These are phyloP conservation scores for Apamea sordens DNA, from an alignment of 2,888 invertebrate species.

Conservation along the genomic window DNA sequence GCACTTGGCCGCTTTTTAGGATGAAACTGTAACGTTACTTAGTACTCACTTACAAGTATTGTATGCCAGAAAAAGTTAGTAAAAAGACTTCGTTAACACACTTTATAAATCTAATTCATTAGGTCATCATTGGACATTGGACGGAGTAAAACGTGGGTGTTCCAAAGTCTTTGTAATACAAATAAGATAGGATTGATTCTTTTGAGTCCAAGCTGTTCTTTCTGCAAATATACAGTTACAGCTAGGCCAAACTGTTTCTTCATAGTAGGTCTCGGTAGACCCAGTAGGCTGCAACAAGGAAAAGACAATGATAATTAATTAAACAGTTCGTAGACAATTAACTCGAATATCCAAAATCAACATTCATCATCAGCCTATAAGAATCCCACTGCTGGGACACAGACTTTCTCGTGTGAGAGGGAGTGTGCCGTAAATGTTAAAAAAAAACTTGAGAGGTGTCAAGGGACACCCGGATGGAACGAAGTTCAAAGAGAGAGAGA, in stretches of 20 bases:
- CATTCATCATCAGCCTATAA: too few species aligned
- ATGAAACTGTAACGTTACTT: conserved; percentile 3
- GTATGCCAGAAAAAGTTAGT: background rate
- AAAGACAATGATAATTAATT: background rate
- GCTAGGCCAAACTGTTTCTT: background rate
- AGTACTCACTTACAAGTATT: background rate
- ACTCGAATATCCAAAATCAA: background rate
- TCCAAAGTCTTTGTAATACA: conserved; percentile 5
- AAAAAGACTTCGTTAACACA: conserved; percentile 27
- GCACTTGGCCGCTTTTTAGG: background rate
- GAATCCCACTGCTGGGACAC: too few species aligned
- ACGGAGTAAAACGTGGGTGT: conserved; percentile 4
- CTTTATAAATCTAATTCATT: conserved; percentile 6
- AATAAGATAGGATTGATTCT: conserved; percentile 15
- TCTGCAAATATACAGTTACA: conserved; percentile 29
- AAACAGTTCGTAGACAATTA: background rate
- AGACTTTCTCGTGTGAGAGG: too few species aligned
- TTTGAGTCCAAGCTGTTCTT: conserved; percentile 12
- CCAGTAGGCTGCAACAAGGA: background rate
- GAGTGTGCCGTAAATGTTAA: too few species aligned
- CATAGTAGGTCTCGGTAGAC: background rate
- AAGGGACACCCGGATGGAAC: too few species aligned
- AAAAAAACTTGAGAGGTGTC: too few species aligned
- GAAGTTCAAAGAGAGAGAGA: too few species aligned
- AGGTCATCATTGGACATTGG: conserved; percentile 12